Percentiles rank a stretch among this genome's conserved stretches.
Conservation (phyloP, 2,797 vertebrate genomes). For the Anomalospiza imberbis region DNA sequence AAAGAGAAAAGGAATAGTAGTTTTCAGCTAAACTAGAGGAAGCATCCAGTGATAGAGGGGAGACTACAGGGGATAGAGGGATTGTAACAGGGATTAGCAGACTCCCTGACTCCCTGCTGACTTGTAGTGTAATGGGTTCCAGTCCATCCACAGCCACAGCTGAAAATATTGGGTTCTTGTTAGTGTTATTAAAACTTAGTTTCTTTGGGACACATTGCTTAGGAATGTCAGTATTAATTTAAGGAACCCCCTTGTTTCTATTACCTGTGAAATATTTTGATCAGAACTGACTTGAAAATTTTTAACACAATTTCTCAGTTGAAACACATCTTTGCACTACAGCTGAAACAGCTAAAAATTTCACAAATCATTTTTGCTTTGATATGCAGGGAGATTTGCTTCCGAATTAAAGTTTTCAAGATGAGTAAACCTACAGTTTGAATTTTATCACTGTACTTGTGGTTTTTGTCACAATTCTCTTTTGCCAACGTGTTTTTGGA, state of each 20-base stretch:
- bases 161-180: not conserved
- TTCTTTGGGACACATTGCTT: not conserved
- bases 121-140: too few species aligned
- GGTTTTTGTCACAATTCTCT: not conserved
- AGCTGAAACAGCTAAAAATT: not conserved
- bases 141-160: not conserved
- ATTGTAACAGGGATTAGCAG: not conserved
- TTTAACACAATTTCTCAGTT: not conserved
- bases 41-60: rapidly evolving
- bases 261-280: not conserved
- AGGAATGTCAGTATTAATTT: not conserved
- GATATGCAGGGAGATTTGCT: not conserved
- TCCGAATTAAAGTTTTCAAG: not conserved
- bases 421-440: not conserved
- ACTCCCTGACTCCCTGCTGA: not conserved
- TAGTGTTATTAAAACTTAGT: not conserved
- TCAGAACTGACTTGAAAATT: not conserved
- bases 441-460: not conserved
- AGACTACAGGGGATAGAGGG: not conserved
- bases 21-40: not conserved
- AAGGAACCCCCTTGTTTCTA: not conserved
- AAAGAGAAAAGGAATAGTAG: not conserved
- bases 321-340: not conserved
- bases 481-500: not conserved
- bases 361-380: not conserved